Evolutionary conservation across 2,797 vertebrate species (phyloP).

Genomic region (Urocyon cinereoargenteus): DNA sequence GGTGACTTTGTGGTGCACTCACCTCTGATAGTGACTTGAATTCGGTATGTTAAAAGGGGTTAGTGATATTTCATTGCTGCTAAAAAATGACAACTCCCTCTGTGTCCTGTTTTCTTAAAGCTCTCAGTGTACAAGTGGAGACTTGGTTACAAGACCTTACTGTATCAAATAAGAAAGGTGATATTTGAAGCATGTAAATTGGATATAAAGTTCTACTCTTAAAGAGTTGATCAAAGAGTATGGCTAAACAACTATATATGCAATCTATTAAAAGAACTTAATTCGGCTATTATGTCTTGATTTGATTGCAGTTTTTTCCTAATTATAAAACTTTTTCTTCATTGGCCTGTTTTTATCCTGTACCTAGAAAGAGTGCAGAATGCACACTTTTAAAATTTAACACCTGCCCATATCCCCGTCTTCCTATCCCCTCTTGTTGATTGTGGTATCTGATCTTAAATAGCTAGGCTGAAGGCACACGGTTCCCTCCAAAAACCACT

Average conservation of each 20-base stretch:
- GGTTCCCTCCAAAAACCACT: conserved; percentile 89
- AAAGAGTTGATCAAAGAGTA: conserved; percentile 93
- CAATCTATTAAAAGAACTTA: conserved; percentile 94
- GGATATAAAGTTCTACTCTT: conserved; percentile 93
- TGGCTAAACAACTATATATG: conserved; percentile 97
- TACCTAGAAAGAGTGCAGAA: conserved; percentile 73
- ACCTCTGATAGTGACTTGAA: conserved; percentile 92
- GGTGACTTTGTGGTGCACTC: conserved; percentile 91
- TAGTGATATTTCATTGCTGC: conserved; percentile 93
- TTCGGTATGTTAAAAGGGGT: conserved; percentile 90
- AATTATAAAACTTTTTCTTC: conserved; percentile 72
- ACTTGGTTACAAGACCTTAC: conserved; percentile 92
- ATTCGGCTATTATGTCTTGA: conserved; percentile 89
- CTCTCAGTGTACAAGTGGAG: conserved; percentile 92
- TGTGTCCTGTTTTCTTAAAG: conserved; percentile 91
- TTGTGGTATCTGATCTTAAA: conserved; percentile 86
- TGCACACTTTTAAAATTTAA: conserved; percentile 74
- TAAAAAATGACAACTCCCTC: conserved; percentile 92
- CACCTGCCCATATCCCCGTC: conserved; percentile 34
- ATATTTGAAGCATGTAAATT: conserved; percentile 94
- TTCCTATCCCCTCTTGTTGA: conserved; percentile 66
- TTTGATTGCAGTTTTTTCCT: conserved; percentile 77
- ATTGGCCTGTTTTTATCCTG: conserved; percentile 74
- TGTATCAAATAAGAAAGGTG: conserved; percentile 93
- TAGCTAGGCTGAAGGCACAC: conserved; percentile 85